Conservation (phyloP, 2,797 vertebrate genomes). For the Enteromius thamalakanensis region DNA sequence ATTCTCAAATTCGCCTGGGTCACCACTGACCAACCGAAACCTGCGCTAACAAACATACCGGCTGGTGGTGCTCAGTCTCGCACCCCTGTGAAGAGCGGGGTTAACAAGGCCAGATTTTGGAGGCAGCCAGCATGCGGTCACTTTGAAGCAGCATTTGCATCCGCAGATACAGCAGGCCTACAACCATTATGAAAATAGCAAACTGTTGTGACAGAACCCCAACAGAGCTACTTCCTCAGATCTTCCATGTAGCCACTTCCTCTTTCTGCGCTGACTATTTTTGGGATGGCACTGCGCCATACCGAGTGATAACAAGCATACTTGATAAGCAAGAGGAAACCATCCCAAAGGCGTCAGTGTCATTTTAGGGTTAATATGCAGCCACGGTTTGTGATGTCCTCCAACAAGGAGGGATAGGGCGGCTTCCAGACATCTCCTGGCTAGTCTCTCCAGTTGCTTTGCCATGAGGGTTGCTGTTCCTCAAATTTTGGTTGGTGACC, state of each 20-base stretch:
- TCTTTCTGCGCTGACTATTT: slow-evolving; percentile 51
- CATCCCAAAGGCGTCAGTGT: slow-evolving; percentile 9
- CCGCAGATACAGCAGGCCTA: slow-evolving; percentile 45
- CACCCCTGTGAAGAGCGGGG: slow-evolving; percentile 29
- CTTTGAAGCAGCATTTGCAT: slow-evolving; percentile 57
- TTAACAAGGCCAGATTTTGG: slow-evolving; percentile 34
- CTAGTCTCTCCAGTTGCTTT: slow-evolving; percentile 2
- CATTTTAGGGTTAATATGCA: slow-evolving; percentile 16
- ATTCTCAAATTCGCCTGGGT: slow-evolving; percentile 9
- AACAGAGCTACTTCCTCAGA: slow-evolving; percentile 51
- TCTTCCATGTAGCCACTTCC: slow-evolving; percentile 54
- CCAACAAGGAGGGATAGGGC: neutral
- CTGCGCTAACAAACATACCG: slow-evolving; percentile 24
- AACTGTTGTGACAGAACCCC: slow-evolving; percentile 47
- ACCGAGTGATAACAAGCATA: slow-evolving; percentile 36
- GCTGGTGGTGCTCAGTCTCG: slow-evolving; percentile 19
- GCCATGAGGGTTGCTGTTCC: slow-evolving; percentile 37
- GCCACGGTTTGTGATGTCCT: slow-evolving; percentile 1
- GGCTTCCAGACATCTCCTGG: slow-evolving; percentile 14
- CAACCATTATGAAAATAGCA: slow-evolving; percentile 53
- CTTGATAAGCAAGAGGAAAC: neutral
- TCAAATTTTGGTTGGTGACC: slow-evolving; percentile 49
- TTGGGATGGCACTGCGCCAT: slow-evolving; percentile 33
- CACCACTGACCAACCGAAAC: slow-evolving; percentile 22
- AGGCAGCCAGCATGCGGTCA: slow-evolving; percentile 39